Evolutionary conservation across 1,140 invertebrate genomes (phyloP), one percentile per base, ranked within the genome.

Genomic region (Leptinotarsa undecemlineata): DNA sequence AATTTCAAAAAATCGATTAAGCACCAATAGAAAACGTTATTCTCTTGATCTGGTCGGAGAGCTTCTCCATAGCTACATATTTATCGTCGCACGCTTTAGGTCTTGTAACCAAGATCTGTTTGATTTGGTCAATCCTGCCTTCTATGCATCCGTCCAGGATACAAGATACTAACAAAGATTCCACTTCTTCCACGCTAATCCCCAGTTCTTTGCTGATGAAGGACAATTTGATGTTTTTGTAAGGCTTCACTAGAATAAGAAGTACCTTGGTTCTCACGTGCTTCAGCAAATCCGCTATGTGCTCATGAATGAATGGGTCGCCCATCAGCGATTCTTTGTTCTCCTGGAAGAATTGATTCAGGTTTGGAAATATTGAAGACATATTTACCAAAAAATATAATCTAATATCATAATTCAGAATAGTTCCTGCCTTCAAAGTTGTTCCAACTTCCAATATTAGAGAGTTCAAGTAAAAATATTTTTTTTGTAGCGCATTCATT

Each of bases 281-380:
- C 67, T 95, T 89, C 48, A 99, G 86, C 57, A 99, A 88, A 88
- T 99, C 97, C 89, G 98, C 97, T 82, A 99, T 98, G 82, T 99
- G 97, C 86, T 99, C 98, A 80, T 96, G 89, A 80, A 99, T 99
- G 85, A 99, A 99, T 4, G 95, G 96, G 88, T 99, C 98, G 81
- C 96, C 95, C 97, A 99, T 99, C 69, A 99, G 98, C 81, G 94
- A 95, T 82, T 95, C 42, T 47, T 72, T 72, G 48, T 72, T 72
- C 51, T 72, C 71, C 71, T 72, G 20, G 13, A 64, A 70, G 51
- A 70, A 64, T 13, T 19, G 4, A 23, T 64, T 26, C 3, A n/a
- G 1, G 51, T 57, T 57, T 19, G 51, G 14, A 19, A 57, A 57
- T 57, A 57, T n/a, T n/a, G 15, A 1, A 57, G 5, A 57, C 13